Conservation (phyloP, 2,113 vertebrate species). For the Rhagologus leucostigma region DNA sequence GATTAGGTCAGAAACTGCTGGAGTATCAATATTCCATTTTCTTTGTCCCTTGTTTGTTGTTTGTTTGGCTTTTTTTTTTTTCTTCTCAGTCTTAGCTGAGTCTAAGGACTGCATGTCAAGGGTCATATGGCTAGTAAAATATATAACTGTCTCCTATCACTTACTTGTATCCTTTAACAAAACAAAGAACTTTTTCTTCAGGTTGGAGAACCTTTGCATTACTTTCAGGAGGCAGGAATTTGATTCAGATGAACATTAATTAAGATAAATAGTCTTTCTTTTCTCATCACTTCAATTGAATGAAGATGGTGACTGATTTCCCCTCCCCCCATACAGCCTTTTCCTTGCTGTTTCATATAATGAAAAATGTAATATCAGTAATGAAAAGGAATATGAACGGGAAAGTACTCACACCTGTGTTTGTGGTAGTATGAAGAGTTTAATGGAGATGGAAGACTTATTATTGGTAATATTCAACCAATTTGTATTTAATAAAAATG, state of each 20-base stretch:
- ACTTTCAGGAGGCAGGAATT: background rate
- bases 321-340: accelerated
- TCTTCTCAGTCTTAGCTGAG: background rate
- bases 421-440: background rate
- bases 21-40: background rate
- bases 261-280: background rate
- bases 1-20: background rate
- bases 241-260: background rate
- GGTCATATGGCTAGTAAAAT: background rate
- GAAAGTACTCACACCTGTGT: background rate
- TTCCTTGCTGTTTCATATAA: background rate
- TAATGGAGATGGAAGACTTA: background rate
- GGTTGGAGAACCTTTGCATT: background rate
- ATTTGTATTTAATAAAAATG: conserved; percentile 32
- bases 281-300: background rate
- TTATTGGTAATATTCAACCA: conserved; percentile 1
- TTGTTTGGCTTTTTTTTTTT: background rate
- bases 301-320: background rate
- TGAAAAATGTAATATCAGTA: background rate
- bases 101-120: background rate
- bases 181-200: background rate
- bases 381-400: background rate
- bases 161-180: background rate
- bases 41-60: background rate
- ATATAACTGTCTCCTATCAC: background rate